These are phyloP conservation scores for Esox niger DNA, from an alignment of 2,113 vertebrate genomes.

Conservation along the genomic window DNA sequence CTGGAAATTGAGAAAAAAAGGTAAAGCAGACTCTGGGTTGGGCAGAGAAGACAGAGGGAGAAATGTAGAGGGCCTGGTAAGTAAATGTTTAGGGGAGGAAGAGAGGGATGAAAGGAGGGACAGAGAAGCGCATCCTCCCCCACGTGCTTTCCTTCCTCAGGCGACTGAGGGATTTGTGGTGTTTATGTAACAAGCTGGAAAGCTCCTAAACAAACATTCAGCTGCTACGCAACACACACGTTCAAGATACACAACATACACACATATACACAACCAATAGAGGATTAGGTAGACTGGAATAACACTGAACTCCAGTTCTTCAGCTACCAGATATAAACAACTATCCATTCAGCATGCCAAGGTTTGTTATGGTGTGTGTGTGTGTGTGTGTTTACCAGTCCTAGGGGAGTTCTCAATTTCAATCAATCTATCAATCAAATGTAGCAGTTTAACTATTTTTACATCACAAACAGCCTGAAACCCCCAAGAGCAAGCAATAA, in stretches of 20 bases:
- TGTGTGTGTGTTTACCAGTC: neutral
- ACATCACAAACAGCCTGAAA: too few species aligned
- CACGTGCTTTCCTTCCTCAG: slow-evolving; percentile 1
- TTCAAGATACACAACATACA: neutral
- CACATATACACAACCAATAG: slow-evolving; percentile 4
- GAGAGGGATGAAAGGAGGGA: neutral
- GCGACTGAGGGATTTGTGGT: slow-evolving; percentile 19
- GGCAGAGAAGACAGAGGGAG: neutral
- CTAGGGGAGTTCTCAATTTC: too few species aligned
- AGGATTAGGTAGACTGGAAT: neutral
- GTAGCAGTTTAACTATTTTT: too few species aligned
- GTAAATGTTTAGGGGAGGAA: neutral
- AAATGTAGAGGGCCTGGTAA: neutral
- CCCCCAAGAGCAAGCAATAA: too few species aligned
- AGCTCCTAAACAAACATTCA: slow-evolving; percentile 1
- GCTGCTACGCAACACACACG: neutral
- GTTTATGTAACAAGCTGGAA: slow-evolving; percentile 2
- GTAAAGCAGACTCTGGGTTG: neutral
- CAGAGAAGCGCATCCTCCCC: neutral
- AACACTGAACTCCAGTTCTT: neutral
- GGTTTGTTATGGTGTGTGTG: neutral
- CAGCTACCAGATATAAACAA: neutral
- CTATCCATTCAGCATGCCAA: neutral
- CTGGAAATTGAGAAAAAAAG: neutral
- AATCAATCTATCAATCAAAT: too few species aligned